Evolutionary conservation across 2,113 vertebrate species (phyloP), one percentile per base, ranked within the genome.

Genomic region (Neopipo cinnamomea): DNA sequence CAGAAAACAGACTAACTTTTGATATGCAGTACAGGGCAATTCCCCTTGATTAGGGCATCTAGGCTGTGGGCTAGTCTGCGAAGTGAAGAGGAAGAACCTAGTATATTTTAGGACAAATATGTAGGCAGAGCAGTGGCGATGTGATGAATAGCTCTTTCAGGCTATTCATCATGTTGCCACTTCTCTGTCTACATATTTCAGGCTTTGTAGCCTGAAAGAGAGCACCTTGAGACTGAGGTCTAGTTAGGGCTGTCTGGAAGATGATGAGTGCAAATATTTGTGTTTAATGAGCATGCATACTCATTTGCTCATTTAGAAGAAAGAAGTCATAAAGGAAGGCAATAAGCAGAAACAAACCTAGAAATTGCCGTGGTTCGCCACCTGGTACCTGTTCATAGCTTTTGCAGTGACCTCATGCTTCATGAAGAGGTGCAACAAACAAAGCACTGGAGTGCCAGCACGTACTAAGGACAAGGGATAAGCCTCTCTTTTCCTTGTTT

Each of bases 371-470:
- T 82, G 73, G 79, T 80, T 93, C 59, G 63, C 67, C 92, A 93
- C 55, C 65, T 65, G 30, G 33, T 33, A 58, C 83, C 47, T 85
- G 33, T 72, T 91, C 23, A 11, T n/a, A 72, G 24, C 25, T 92
- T 85, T 71, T 88, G 75, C 33, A 49, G 70, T 96, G 89, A 95
- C 87, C 92, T 96, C 89, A 94, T 86, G 30, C 22, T 55, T 94
- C 2, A 2, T 1, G 1, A 81, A 91, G 67, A 76, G 31, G 33
- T 55, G 30, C 68, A 91, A 91, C 79, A 75, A 65, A 78, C 31
- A 88, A 59, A 74, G 28, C 63, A 41, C 91, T 80, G 76, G 92
- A 63, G 56, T 42, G 31, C 33, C 79, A 84, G 33, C 83, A 86
- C 6, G 2, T 93, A 85, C 58, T 37, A 25, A 92, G 61, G 61